phyloP scores from a whole-genome alignment of 2,888 invertebrate species.

The Creontiades dilutus region DNA sequence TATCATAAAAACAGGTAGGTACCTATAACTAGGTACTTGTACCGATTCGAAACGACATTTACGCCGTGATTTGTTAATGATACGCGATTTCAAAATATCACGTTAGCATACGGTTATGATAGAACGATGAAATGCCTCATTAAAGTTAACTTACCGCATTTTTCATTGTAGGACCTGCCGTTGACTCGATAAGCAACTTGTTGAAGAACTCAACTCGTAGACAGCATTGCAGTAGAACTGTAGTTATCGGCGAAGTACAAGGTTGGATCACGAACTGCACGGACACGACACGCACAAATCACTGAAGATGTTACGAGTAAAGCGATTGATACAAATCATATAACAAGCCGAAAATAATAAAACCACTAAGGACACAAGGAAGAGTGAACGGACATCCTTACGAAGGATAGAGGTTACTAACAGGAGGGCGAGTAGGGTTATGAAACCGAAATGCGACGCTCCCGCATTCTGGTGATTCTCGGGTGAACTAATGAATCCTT shows the following conservation, averaged over 20 bases:
- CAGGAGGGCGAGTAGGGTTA: conserved; percentile 55
- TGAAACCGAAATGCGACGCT: conserved; percentile 49
- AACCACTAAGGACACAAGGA: neutral
- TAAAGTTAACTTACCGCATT: conserved; percentile 31
- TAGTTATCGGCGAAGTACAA: conserved; percentile 11
- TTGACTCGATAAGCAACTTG: conserved; percentile 53
- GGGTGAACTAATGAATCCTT: neutral
- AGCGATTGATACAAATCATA: neutral
- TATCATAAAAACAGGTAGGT: too few species aligned
- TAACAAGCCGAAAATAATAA: conserved; percentile 15
- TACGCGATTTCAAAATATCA: too few species aligned
- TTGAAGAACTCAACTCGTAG: conserved; percentile 54
- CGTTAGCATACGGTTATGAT: too few species aligned
- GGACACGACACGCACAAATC: conserved; percentile 36
- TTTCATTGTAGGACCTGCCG: conserved; percentile 42
- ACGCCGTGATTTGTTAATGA: too few species aligned
- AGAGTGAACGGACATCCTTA: conserved; percentile 49
- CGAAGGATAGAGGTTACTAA: conserved; percentile 59
- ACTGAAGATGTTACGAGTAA: neutral
- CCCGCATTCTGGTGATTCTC: conserved; percentile 12
- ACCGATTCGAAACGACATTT: too few species aligned
- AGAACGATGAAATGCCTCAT: too few species aligned
- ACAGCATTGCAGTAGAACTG: conserved; percentile 54
- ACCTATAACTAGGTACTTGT: too few species aligned
- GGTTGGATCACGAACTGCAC: neutral